Evolutionary conservation across 2,113 vertebrate species (phyloP).

Genomic region (Elgaria multicarinata): DNA sequence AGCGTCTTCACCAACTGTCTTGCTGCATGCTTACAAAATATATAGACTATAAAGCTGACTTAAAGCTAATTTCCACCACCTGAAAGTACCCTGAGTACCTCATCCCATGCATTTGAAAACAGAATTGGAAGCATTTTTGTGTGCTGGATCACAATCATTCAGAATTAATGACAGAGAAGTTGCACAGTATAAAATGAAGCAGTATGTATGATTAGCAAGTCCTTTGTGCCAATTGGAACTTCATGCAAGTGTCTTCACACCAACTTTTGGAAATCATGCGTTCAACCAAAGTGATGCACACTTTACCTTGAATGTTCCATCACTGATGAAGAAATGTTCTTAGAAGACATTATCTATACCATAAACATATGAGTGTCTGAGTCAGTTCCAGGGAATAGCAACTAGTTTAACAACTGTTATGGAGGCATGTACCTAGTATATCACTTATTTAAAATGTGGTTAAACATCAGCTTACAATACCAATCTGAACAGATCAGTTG

Average conservation of each 20-base stretch:
- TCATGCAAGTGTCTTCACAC: slow-evolving; percentile 78
- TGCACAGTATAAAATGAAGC: slow-evolving; percentile 68
- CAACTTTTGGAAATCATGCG: slow-evolving; percentile 80
- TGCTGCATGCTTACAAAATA: not conserved
- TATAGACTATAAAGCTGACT: not conserved
- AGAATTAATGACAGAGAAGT: slow-evolving; percentile 58
- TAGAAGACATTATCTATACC: slow-evolving; percentile 93
- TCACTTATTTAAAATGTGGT: slow-evolving; percentile 9
- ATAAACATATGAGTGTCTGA: slow-evolving; percentile 86
- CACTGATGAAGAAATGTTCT: slow-evolving; percentile 85
- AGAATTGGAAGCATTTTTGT: slow-evolving; percentile 51
- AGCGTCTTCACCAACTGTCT: not conserved
- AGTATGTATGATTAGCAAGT: slow-evolving; percentile 68
- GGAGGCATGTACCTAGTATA: slow-evolving; percentile 37
- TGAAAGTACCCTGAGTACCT: slow-evolving; percentile 1
- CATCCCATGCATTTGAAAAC: slow-evolving; percentile 64
- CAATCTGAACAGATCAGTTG: slow-evolving; percentile 30
- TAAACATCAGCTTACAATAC: slow-evolving; percentile 37
- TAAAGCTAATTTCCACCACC: not conserved
- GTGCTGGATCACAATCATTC: slow-evolving; percentile 52
- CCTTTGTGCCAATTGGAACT: slow-evolving; percentile 54
- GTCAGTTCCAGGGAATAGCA: slow-evolving; percentile 78
- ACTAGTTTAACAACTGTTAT: slow-evolving; percentile 55
- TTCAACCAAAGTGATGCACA: slow-evolving; percentile 68
- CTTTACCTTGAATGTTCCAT: slow-evolving; percentile 87